Evolutionary conservation across 2,113 vertebrate genomes (phyloP), one percentile per base, ranked within the genome.

Genomic region (Neodon shergylaensis): DNA sequence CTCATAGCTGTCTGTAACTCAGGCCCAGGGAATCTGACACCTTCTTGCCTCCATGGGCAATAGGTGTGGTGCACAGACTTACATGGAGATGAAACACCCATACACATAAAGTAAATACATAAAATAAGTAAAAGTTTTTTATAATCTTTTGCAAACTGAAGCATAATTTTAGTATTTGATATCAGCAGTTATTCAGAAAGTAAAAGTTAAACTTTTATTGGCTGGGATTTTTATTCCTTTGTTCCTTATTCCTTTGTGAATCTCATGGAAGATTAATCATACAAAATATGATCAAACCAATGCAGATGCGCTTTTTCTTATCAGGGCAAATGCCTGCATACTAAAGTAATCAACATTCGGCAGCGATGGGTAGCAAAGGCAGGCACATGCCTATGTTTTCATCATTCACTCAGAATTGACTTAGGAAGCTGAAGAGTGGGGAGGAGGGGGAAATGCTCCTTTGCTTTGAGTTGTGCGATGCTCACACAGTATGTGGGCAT

Each of bases 251-350:
- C 54, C 54, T 90, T 96, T 93, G 88, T 92, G 94, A 96, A 85
- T 95, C 81, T 97, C 76, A 49, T 74, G 85, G 97, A 94, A 94
- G 97, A 95, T 96, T 96, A 97, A 98, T 95, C 95, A 91, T 28
- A 83, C 26, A 78, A 88, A 96, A 90, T 78, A 74, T 0, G 1
- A 72, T 65, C 44, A 77, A 92, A 94, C 92, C 87, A 96, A 94
- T 85, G 4, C 72, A 93, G 88, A 93, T 94, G 92, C 63, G 68
- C 73, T 6, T 81, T 91, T 94, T 65, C 88, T 96, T 88, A 82
- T 83, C 47, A 0, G 88, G 73, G 81, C 22, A 42, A 84, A 82
- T 81, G 68, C 72, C 88, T 95, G 70, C 68, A 21, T 82, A 92
- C 90, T 79, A 49, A 92, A 90, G 76, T 47, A 74, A 74, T 91